phyloP scores from a whole-genome alignment of 2,888 invertebrate species.

The Ischnura elegans region DNA sequence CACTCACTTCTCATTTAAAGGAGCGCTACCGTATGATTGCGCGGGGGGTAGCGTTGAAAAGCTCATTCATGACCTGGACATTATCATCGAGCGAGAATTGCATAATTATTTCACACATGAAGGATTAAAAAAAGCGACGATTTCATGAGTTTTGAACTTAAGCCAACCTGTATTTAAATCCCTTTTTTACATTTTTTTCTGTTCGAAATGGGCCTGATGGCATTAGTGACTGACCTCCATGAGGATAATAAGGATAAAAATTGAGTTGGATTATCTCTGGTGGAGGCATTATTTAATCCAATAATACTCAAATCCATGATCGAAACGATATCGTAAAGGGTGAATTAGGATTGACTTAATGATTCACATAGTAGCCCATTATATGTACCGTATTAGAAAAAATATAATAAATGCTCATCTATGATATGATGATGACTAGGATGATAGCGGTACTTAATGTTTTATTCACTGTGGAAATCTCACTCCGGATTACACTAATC shows the following conservation, averaged over 20 bases:
- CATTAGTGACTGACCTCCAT: not conserved
- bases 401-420: not conserved
- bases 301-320: not conserved
- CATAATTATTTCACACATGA: constrained; percentile 3
- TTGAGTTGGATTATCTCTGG: not conserved
- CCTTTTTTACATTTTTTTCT: not conserved
- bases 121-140: not conserved
- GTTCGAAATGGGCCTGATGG: not conserved
- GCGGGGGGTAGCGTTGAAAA: not conserved
- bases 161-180: not conserved
- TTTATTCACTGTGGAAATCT: not conserved
- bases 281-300: not conserved
- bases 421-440: not conserved
- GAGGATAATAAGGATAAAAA: not conserved
- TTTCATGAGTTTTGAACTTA: not conserved
- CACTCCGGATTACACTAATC: not conserved
- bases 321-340: not conserved
- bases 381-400: not conserved
- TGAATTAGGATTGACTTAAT: not conserved
- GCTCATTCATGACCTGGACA: not conserved
- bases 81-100: not conserved
- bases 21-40: not conserved
- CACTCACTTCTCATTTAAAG: constrained; percentile 44
- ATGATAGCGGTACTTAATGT: not conserved
- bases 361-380: not conserved